Evolutionary conservation across 2,797 vertebrate species (phyloP).

Genomic region (Notolabrus celidotus): DNA sequence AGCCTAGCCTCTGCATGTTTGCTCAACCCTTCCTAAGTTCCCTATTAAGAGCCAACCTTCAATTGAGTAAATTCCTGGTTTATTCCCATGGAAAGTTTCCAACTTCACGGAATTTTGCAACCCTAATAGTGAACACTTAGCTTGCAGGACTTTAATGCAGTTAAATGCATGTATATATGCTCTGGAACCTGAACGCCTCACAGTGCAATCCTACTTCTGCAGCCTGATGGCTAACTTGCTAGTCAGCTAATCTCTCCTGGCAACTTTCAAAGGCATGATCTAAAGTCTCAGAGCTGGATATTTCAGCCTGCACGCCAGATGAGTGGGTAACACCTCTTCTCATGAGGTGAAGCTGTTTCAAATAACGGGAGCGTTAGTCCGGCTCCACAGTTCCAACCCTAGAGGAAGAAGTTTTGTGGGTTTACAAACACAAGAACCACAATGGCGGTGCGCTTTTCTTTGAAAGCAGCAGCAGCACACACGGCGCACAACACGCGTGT

Average conservation of each 20-base stretch:
- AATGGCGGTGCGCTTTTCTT: slow-evolving; percentile 71
- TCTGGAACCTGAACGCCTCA: slow-evolving; percentile 33
- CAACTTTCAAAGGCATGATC: slow-evolving; percentile 44
- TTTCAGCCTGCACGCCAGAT: rapidly evolving
- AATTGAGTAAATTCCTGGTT: too few species aligned
- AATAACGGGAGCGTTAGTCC: neutral
- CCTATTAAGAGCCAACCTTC: too few species aligned
- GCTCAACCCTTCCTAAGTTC: too few species aligned
- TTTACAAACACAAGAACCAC: slow-evolving; percentile 62
- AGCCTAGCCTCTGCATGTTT: too few species aligned
- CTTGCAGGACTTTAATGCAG: neutral
- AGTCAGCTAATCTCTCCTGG: slow-evolving; percentile 55
- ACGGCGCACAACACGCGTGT: neutral
- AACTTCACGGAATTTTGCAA: too few species aligned
- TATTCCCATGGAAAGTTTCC: too few species aligned
- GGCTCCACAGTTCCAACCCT: slow-evolving; percentile 13
- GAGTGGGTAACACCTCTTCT: neutral
- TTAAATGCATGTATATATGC: neutral
- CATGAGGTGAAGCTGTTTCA: neutral
- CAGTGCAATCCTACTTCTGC: slow-evolving; percentile 22
- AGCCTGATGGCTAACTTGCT: slow-evolving; percentile 60
- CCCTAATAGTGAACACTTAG: rapidly evolving
- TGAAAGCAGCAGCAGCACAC: slow-evolving; percentile 25
- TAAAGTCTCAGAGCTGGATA: neutral
- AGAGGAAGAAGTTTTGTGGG: slow-evolving; percentile 69